Evolutionary conservation across 2,797 vertebrate species (phyloP).

Genomic region (Halcyon chelicuti): DNA sequence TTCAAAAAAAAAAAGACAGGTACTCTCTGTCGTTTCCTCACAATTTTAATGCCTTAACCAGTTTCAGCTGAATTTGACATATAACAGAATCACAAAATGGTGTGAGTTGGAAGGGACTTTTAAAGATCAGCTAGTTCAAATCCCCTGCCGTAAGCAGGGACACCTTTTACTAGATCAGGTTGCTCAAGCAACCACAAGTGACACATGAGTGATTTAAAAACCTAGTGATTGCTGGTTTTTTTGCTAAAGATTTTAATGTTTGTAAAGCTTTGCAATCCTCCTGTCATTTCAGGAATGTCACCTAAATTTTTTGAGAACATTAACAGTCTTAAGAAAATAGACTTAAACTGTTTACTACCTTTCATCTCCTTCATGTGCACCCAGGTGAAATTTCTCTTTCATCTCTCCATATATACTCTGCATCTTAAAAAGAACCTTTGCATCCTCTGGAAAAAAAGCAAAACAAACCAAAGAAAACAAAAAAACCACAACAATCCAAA

Average conservation of each 20-base stretch:
- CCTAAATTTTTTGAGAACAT: neutral
- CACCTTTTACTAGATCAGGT: too few species aligned
- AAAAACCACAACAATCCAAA: too few species aligned
- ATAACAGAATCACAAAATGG: neutral
- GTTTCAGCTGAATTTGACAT: neutral
- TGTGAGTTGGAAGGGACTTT: neutral
- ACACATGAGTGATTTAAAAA: neutral
- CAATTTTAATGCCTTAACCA: neutral
- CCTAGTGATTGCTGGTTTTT: neutral
- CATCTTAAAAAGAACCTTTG: neutral
- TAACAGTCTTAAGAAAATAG: neutral
- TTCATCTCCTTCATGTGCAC: neutral
- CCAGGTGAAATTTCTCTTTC: neutral
- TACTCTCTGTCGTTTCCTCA: neutral
- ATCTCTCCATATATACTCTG: neutral
- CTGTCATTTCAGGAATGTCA: neutral
- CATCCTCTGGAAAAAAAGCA: neutral
- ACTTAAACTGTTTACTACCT: neutral
- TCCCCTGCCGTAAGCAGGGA: too few species aligned
- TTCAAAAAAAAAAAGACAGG: neutral
- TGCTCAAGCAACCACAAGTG: too few species aligned
- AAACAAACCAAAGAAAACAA: too few species aligned
- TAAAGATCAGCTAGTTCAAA: neutral
- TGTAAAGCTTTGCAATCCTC: neutral
- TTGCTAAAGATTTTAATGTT: neutral